Base-by-base conservation (phyloP, 2,113 vertebrate genomes). In the Myrmophylax atrothorax region DNA sequence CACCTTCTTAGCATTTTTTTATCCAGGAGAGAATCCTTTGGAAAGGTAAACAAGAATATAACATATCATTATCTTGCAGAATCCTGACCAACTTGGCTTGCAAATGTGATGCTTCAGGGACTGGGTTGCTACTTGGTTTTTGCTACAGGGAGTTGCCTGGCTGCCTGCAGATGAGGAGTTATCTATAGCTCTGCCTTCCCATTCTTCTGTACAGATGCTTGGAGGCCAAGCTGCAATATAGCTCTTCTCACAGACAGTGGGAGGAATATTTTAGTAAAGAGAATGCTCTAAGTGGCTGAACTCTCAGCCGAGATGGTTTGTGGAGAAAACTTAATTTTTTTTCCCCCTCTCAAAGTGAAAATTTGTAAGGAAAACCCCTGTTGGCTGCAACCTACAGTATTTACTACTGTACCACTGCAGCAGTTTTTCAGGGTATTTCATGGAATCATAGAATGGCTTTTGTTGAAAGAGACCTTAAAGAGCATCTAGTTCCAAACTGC, bases 221-320 rank as follows among this genome's bases (percentile, higher is more conserved):
- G 38, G 29, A 75, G 56, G 84, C 69, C 72, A 75, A 87, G 64
- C 47, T 67, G 35, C 52, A 89, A 86, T 63, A 14, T 66, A 69
- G 11, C 25, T 93, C 68, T 84, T 94, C 55, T 90, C 60, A 64
- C 60, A 87, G 80, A 50, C 52, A 46, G 60, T 37, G 38, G 73
- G 69, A 87, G 46, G 66, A 87, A 78, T 89, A 44, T 78, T 72
- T 78, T 63, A 89, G n/a, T 78, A 44, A 86, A 86, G 63, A 87
- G 22, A 58, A 42, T 89, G 40, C 24, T 31, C 8, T 9, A 58
- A 70, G 19, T 67, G 55, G 7, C 6, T 77, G 64, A 84, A 73
- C 59, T 31, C 60, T 84, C 63, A 74, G 38, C 68, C 56, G 63
- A 47, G 38, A 86, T 77, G 24, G 16, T 52, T 83, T 88, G 55